Base-by-base conservation (phyloP, 1,140 invertebrate genomes). In the Cephus cinctus region DNA sequence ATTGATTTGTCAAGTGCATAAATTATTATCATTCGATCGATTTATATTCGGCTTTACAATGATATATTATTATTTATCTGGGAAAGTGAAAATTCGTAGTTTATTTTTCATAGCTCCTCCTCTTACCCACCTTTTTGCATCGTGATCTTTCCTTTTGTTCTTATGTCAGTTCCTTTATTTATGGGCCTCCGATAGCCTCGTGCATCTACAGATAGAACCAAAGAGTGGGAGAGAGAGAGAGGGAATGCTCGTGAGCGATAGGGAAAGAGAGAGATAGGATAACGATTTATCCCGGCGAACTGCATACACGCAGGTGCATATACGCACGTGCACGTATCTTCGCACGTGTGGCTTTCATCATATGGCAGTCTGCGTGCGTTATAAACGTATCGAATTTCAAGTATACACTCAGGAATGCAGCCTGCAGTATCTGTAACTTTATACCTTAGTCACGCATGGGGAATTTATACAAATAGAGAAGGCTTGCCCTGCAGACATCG, bases 301-400 rank as follows among this genome's bases (percentile, higher is more conserved):
- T 11, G 16, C 42, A 23, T 30, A 27, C 35, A 32, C 35, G 23
- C 0, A 12, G 35, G 5, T 27, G 18, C 40, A 18, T 9, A 36
- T 11, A 44, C 19, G 21, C 21, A 27, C 42, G 34, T 21, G 43
- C n/a, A 12, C 34, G 25, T 42, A 36, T 50, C 43, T n/a, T n/a
- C n/a, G n/a, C n/a, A n/a, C n/a, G n/a, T n/a, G n/a, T n/a, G n/a
- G n/a, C n/a, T n/a, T n/a, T n/a, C n/a, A n/a, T n/a, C n/a, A n/a
- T n/a, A n/a, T n/a, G n/a, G n/a, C n/a, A n/a, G n/a, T n/a, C n/a
- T n/a, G n/a, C n/a, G n/a, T n/a, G n/a, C 34, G 40, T 42, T 50
- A 53, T 31, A n/a, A 22, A 42, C 48, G 35, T 63, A 67, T 71
- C 62, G 67, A 71, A 71, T 71, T 69, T 71, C 65, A 61, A 51